Percentiles rank a stretch among this genome's conserved stretches.
These are phyloP conservation scores for Scatophagus argus DNA, from an alignment of 2,113 vertebrate species.

Conservation along the genomic window DNA sequence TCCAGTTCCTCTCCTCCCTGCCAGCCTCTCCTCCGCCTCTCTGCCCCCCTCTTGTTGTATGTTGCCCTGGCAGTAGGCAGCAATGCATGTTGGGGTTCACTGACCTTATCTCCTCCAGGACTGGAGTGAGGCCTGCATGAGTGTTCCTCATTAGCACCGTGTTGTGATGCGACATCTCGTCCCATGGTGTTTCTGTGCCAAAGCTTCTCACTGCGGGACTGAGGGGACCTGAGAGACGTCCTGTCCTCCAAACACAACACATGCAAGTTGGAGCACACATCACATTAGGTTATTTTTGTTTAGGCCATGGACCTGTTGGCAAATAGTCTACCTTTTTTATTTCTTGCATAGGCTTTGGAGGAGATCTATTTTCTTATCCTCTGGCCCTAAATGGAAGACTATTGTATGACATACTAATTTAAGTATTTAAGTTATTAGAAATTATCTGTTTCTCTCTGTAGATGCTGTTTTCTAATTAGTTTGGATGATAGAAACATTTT, in stretches of 20 bases:
- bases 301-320: constrained; percentile 56
- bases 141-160: constrained; percentile 68
- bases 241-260: constrained; percentile 29
- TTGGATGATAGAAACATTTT: constrained; percentile 51
- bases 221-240: constrained; percentile 38
- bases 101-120: constrained; percentile 62
- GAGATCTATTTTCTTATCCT: constrained; percentile 68
- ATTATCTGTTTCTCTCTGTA: constrained; percentile 70
- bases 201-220: constrained; percentile 75
- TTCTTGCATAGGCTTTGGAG: constrained; percentile 47
- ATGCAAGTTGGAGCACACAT: constrained; percentile 60
- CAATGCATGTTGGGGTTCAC: constrained; percentile 66
- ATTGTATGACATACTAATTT: constrained; percentile 81
- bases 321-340: constrained; percentile 28
- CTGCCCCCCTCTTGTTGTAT: constrained; percentile 17
- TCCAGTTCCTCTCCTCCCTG: background rate
- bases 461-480: constrained; percentile 77
- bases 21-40: constrained; percentile 14
- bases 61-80: constrained; percentile 48
- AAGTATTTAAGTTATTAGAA: constrained; percentile 87
- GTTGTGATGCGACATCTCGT: constrained; percentile 61
- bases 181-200: constrained; percentile 75
- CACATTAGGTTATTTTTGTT: constrained; percentile 42
- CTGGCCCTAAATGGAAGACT: constrained; percentile 56
- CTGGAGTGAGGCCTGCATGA: constrained; percentile 70